Percentiles rank a stretch among this genome's conserved stretches.
Conservation (phyloP, 2,888 invertebrate species). For the Alviniconcha strummeri region DNA sequence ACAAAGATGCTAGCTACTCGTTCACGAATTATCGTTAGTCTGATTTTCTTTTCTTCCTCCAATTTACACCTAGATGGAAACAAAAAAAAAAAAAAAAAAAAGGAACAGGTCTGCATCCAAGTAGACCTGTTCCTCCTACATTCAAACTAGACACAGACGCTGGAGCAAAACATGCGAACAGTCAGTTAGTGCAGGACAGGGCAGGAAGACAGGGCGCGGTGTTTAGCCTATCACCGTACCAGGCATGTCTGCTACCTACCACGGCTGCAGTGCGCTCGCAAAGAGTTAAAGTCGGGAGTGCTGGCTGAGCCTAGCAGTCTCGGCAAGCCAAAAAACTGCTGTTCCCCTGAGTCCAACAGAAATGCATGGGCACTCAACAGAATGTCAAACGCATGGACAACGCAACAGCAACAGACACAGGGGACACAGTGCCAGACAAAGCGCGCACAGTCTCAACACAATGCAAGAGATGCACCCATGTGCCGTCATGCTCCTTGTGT, state of each 20-base stretch:
- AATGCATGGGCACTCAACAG: conserved; percentile 8
- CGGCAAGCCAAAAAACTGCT: conserved; percentile 4
- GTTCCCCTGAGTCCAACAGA: conserved; percentile 26
- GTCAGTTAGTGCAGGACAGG: conserved; percentile 78
- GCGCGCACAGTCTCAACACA: neutral
- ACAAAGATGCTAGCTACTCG: too few species aligned
- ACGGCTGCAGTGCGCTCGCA: conserved; percentile 27
- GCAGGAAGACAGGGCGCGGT: conserved; percentile 46
- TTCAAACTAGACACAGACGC: too few species aligned
- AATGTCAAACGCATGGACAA: neutral
- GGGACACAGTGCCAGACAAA: conserved; percentile 4
- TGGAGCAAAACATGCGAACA: conserved; percentile 77
- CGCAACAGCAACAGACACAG: conserved; percentile 1
- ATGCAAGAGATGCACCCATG: too few species aligned
- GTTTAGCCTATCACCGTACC: conserved; percentile 12
- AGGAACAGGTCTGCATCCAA: too few species aligned
- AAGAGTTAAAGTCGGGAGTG: conserved; percentile 67
- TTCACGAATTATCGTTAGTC: too few species aligned
- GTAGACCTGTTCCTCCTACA: too few species aligned
- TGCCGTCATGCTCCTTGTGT: too few species aligned
- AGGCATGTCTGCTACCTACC: conserved; percentile 27
- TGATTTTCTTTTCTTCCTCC: too few species aligned
- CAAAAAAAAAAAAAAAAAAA: too few species aligned
- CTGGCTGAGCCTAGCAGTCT: conserved; percentile 70
- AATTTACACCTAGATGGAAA: too few species aligned